phyloP scores from a whole-genome alignment of 2,113 vertebrate genomes.

The Suricata suricatta region DNA sequence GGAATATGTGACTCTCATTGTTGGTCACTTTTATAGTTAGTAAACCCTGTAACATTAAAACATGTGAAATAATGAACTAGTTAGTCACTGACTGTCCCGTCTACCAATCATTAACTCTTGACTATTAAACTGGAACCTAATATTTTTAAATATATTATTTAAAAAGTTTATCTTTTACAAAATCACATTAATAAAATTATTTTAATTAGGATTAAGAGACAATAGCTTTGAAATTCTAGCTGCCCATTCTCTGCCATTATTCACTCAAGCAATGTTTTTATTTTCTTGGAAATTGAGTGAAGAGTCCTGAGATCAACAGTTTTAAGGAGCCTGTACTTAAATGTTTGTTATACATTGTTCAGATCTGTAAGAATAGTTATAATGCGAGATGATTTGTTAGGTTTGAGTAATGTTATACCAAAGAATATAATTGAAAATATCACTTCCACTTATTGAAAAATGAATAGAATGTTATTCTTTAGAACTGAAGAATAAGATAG shows the following conservation, averaged over 20 bases:
- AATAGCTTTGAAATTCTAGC: background rate
- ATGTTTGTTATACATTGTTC: background rate
- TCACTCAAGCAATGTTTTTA: background rate
- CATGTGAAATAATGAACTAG: background rate
- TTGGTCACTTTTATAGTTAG: background rate
- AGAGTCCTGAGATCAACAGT: background rate
- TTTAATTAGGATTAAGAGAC: background rate
- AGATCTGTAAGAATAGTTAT: background rate
- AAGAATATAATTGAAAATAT: background rate
- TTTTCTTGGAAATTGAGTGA: background rate
- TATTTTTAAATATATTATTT: background rate
- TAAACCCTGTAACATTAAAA: background rate
- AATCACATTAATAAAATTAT: background rate
- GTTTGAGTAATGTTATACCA: background rate
- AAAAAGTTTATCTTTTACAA: background rate
- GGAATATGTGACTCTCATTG: background rate
- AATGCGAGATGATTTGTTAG: background rate
- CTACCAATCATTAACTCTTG: background rate
- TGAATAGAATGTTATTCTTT: background rate
- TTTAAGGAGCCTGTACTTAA: background rate
- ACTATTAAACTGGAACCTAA: background rate
- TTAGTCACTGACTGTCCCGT: background rate
- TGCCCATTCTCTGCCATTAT: background rate
- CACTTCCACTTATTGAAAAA: background rate
- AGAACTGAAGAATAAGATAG: background rate